Base-by-base conservation (phyloP, 2,113 vertebrate species). In the Phaethon lepturus region DNA sequence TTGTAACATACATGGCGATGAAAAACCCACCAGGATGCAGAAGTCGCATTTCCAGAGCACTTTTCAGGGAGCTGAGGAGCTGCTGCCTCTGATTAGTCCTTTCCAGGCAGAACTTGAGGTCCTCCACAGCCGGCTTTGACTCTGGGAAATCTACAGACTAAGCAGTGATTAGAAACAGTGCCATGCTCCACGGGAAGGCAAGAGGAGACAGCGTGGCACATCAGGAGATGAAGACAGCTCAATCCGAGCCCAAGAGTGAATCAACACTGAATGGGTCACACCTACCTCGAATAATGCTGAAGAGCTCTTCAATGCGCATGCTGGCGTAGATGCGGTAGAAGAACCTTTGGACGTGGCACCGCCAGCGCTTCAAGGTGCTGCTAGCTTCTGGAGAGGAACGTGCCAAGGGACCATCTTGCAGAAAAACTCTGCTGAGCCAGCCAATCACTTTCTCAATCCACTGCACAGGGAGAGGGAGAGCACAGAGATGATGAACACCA, bases 291-390 rank as follows among this genome's bases (percentile, higher is more conserved):
- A 99, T 99, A 85, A 99, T 99, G 96, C 99, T 99, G 98, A 99
- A 99, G 50, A 99, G 99, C 96, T 99, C 99, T 35, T 99, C 99
- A 1, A 99, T 99, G 97, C 99, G 98, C 98, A 99, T 99, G 97
- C 98, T 98, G 77, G 99, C 99, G 0, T 99, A 99, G 95, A 99
- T 99, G 86, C 99, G 98, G 96, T 99, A 99, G 98, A 99, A 99
- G 96, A 99, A 99, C 95, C 99, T 98, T 72, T 99, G 99, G 97
- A 99, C 99, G 2, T 99, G 99, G 95, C 99, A 99, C 17, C 99
- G 98, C 99, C 99, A 99, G 60, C 99, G 99, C 72, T 98, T 99
- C 94, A 99, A 86, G 10, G 98, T 97, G 59, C 91, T 96, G 29
- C 96, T 95, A 1, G 93, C 97, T 63, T 98, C 98, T 0, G 97